phyloP scores from a whole-genome alignment of 2,797 vertebrate species.

The Phalanger gymnotis region DNA sequence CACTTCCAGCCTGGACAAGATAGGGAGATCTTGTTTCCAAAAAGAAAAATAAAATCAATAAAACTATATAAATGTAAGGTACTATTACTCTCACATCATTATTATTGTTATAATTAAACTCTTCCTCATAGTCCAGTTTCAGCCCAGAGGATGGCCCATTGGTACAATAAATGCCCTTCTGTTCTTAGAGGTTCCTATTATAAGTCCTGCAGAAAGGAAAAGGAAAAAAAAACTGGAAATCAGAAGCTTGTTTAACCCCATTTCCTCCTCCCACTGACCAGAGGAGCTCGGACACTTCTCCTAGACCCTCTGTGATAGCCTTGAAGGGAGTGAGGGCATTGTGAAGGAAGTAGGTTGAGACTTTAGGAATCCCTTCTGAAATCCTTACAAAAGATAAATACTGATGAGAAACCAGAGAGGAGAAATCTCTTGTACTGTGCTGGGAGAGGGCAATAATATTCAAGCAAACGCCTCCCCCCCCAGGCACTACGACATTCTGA shows the following conservation, averaged over 20 bases:
- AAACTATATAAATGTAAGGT: constrained; percentile 29
- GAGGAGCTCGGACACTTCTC: neutral
- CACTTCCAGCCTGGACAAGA: neutral
- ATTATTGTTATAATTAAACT: neutral
- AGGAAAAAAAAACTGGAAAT: neutral
- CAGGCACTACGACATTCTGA: neutral
- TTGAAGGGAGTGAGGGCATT: neutral
- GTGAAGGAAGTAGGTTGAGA: too few relatives aligned
- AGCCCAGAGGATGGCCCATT: constrained; percentile 16
- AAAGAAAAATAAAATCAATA: neutral
- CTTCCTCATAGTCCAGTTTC: constrained; percentile 4
- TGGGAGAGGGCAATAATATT: neutral
- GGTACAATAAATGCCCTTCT: neutral
- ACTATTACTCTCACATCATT: neutral
- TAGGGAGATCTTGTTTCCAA: neutral
- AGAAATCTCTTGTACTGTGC: neutral
- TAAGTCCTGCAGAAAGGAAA: neutral
- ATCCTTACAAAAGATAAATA: neutral
- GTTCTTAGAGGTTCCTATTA: neutral
- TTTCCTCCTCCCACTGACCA: neutral
- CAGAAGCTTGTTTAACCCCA: neutral
- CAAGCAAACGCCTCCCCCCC: neutral
- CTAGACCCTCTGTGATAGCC: neutral
- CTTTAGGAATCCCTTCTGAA: neutral
- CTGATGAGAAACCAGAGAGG: neutral